phyloP scores from a whole-genome alignment of 2,113 vertebrate species.

The Laterallus jamaicensis region DNA sequence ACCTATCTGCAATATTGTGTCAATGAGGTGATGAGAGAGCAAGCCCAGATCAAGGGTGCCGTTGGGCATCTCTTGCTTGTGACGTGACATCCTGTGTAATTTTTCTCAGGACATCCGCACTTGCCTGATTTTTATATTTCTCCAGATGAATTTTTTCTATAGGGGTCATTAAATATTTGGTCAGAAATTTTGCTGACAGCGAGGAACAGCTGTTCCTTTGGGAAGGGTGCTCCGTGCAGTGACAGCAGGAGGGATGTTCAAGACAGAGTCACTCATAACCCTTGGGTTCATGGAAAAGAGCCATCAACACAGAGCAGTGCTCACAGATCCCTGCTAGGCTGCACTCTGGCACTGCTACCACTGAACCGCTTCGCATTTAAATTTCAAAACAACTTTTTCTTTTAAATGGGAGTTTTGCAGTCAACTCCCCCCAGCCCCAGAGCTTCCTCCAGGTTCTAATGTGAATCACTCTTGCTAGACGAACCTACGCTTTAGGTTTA shows the following conservation, averaged over 20 bases:
- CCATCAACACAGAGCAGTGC: fast-evolving
- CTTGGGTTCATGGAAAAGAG: not conserved
- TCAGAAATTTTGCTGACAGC: not conserved
- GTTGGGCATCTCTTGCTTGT: not conserved
- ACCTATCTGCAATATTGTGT: not conserved
- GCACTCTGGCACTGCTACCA: not conserved
- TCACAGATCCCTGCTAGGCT: not conserved
- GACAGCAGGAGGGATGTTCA: fast-evolving
- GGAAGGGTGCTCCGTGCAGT: not conserved
- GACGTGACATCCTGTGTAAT: fast-evolving
- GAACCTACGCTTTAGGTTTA: not conserved
- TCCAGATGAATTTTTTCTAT: not conserved
- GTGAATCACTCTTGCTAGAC: not conserved
- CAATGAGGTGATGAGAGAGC: not conserved
- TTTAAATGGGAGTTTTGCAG: not conserved
- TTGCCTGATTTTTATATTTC: not conserved
- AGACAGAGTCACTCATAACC: not conserved
- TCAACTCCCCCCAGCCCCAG: not conserved
- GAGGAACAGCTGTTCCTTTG: not conserved
- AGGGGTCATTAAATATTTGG: not conserved
- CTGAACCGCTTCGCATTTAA: not conserved
- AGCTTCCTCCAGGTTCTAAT: not conserved
- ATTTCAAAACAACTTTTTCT: not conserved
- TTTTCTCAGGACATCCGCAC: not conserved
- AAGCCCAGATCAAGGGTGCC: not conserved